Evolutionary conservation across 2,888 invertebrate genomes (phyloP), one percentile per base, ranked within the genome.

Genomic region (Orthosia gothica): DNA sequence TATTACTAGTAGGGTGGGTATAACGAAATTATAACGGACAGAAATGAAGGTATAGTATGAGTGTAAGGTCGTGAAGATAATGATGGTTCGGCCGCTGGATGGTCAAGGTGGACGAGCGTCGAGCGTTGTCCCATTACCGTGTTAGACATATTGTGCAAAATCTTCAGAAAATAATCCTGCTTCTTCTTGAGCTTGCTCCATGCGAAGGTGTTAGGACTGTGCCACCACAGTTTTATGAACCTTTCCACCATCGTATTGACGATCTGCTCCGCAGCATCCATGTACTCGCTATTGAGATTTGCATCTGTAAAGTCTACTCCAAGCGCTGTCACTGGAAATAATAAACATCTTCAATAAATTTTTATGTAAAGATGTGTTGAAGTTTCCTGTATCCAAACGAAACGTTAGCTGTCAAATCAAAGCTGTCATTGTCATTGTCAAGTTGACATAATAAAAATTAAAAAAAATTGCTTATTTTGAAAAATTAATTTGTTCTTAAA

Each of bases 271-370:
- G 91, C 83, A 0, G 95, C 94, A 7, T 91, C 87, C 50, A 94
- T 91, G 77, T 94, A 95, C 55, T 92, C 88, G 55, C 86, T 91
- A 81, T 92, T 94, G 0, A 94, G 82, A 1, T 92, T 88, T 0
- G 89, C 89, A 71, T 94, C 94, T 3, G 90, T 91, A 74, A 93
- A 92, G 73, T 94, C 92, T 3, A 94, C 92, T 13, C 95, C 95
- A 18, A 95, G 76, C 0, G 93, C 94, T 26, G 95, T 95, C 74
- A 94, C 95, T 95, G 86, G 3, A 87, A 87, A 64, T 11, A 47
- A 47, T 20, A 1, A 3, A 3, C 40, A 71, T 0, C 20, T 18
- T 13, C 13, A 70, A 9, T 26, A 20, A 23, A 16, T 40, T 0
- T 40, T 32, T 40, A 40, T 40, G 9, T n/a, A n/a, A n/a, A n/a